Evolutionary conservation across 2,113 vertebrate species (phyloP).

Genomic region (Hippocampus abdominalis): DNA sequence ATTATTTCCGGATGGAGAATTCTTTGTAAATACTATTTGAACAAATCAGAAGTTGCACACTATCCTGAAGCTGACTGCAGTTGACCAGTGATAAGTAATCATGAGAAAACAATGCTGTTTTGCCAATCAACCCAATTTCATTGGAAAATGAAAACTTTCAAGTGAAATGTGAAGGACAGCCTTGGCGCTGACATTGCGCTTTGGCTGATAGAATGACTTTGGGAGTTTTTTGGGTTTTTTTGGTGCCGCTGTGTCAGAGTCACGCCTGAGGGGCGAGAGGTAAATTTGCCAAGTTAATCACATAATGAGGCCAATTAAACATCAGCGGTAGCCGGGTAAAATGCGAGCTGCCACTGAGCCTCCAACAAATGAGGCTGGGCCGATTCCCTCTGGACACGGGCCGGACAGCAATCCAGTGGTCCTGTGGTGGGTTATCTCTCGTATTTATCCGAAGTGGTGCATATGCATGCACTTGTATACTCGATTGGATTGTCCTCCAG

Average conservation of each 20-base stretch:
- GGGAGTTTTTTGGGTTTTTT: conserved; percentile 22
- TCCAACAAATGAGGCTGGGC: conserved; percentile 56
- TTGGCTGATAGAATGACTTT: conserved; percentile 68
- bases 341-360: conserved; percentile 66
- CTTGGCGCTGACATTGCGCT: conserved; percentile 54
- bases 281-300: conserved; percentile 78
- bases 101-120: conserved; percentile 47
- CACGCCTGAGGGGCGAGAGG: conserved; percentile 68
- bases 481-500: conserved; percentile 19
- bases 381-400: conserved; percentile 51
- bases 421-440: conserved; percentile 19
- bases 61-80: neutral
- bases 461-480: conserved; percentile 16
- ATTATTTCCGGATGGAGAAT: too few species aligned
- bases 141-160: conserved; percentile 59
- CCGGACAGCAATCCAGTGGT: conserved; percentile 37
- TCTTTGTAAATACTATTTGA: too few species aligned
- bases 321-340: conserved; percentile 63
- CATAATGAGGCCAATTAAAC: conserved; percentile 79
- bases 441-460: conserved; percentile 8
- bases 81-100: conserved; percentile 37
- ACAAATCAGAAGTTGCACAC: too few species aligned
- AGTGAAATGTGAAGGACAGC: conserved; percentile 38
- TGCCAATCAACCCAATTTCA: conserved; percentile 43
- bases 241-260: conserved; percentile 52